Conservation (phyloP, 1,140 invertebrate genomes). For the Hypsibius dujardini region DNA sequence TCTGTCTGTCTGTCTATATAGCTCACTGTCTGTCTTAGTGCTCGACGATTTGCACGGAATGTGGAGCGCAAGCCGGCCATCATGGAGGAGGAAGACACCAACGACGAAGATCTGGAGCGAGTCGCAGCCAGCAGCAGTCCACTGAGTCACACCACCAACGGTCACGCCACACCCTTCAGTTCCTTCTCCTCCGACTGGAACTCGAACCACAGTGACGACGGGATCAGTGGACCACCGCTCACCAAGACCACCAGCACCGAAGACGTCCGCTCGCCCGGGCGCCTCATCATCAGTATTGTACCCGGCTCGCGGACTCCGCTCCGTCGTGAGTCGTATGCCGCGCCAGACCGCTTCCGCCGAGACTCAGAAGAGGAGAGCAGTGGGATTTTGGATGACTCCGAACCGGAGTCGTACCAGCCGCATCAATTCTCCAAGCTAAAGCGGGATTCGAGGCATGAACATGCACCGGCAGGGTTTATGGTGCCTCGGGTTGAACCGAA, state of each 20-base stretch:
- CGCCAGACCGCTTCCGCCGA: neutral
- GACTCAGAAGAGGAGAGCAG: slow-evolving; percentile 33
- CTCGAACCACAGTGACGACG: neutral
- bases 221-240: neutral
- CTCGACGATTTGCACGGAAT: neutral
- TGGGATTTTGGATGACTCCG: slow-evolving; percentile 41
- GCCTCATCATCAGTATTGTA: no score
- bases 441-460: no score
- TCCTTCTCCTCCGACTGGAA: slow-evolving; percentile 1
- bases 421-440: no score
- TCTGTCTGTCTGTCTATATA: no score
- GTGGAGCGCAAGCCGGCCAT: neutral
- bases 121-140: neutral
- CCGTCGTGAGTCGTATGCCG: neutral
- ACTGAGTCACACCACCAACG: neutral
- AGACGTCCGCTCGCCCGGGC: neutral
- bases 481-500: slow-evolving; percentile 29
- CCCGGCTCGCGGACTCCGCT: neutral
- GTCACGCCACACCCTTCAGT: slow-evolving; percentile 1
- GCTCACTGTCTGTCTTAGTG: no score
- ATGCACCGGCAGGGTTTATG: no score
- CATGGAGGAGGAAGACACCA: neutral
- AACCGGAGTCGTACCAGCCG: slow-evolving; percentile 34
- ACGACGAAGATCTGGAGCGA: neutral
- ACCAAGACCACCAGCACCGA: slow-evolving; percentile 5